A percentile compares a stretch with the other conserved stretches of the same genome.
Conservation (phyloP, 2,888 invertebrate genomes). For the Thera obeliscata region DNA sequence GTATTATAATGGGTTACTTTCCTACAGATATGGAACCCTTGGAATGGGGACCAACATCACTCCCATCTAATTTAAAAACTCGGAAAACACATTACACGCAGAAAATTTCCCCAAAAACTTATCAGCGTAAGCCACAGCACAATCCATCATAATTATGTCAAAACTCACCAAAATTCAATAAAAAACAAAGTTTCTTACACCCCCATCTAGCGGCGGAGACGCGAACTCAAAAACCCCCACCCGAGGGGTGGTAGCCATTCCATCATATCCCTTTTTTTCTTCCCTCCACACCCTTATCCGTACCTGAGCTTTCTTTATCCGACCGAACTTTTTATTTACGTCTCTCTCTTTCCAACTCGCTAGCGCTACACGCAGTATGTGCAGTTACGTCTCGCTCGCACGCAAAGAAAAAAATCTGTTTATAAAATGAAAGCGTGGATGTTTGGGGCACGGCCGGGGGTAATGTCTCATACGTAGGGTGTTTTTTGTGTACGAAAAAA, state of each 20-base stretch:
- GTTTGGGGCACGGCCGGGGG: slow-evolving; percentile 74
- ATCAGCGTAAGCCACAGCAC: slow-evolving; percentile 77
- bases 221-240: slow-evolving; percentile 66
- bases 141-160: slow-evolving; percentile 84
- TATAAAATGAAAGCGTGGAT: slow-evolving; percentile 77
- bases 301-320: slow-evolving; percentile 84
- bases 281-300: slow-evolving; percentile 82
- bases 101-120: slow-evolving; percentile 74
- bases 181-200: slow-evolving; percentile 72
- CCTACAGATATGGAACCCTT: background rate
- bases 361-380: slow-evolving; percentile 33
- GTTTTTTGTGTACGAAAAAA: slow-evolving; percentile 78
- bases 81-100: slow-evolving; percentile 75
- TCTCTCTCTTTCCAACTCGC: slow-evolving; percentile 63
- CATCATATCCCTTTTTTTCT: slow-evolving; percentile 82
- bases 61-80: slow-evolving; percentile 70
- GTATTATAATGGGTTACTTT: too few species aligned
- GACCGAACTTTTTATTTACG: slow-evolving; percentile 78
- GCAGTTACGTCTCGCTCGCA: slow-evolving; percentile 56
- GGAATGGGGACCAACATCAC: slow-evolving; percentile 58
- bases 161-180: slow-evolving; percentile 82
- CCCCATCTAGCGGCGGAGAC: slow-evolving; percentile 77
- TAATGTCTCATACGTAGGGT: slow-evolving; percentile 80
- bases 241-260: slow-evolving; percentile 70
- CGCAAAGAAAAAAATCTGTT: slow-evolving; percentile 81